A percentile compares a stretch with the other conserved stretches of the same genome.
Conservation (phyloP, 2,113 vertebrate genomes). For the Oreotrochilus melanogaster region DNA sequence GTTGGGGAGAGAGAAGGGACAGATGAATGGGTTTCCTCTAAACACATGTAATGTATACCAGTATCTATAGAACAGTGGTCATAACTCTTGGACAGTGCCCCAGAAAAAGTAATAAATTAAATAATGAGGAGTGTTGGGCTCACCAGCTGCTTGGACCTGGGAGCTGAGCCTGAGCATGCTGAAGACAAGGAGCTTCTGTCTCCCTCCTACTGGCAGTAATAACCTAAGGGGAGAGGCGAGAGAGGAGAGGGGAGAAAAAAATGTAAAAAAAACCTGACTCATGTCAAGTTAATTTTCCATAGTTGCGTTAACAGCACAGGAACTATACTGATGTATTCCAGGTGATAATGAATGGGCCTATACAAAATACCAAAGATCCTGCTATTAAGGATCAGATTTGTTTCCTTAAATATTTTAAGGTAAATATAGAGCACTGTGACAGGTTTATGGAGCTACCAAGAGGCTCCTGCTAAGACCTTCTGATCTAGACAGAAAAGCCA, state of each 20-base stretch:
- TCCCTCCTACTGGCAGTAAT: background rate
- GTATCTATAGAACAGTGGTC: conserved; percentile 61
- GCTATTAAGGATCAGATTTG: background rate
- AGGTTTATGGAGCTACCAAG: background rate
- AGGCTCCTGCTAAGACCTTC: background rate
- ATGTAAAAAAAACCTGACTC: background rate
- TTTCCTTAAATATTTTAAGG: background rate
- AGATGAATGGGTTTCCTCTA: conserved; percentile 70
- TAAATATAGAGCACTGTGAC: background rate
- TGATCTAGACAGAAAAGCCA: background rate
- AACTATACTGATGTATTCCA: background rate
- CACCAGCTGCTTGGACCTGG: background rate
- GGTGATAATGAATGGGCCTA: background rate
- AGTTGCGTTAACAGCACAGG: background rate
- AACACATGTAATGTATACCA: conserved; percentile 66
- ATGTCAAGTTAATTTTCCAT: background rate
- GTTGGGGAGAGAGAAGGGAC: conserved; percentile 42
- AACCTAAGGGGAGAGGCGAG: background rate
- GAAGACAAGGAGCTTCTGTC: background rate
- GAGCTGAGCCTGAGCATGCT: background rate
- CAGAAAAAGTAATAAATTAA: conserved; percentile 52
- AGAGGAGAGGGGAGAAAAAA: too few species aligned
- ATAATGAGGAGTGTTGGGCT: conserved; percentile 23
- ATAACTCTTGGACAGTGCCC: conserved; percentile 60
- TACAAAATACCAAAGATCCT: background rate